These are phyloP conservation scores for Trichogramma dendrolimi DNA, from an alignment of 2,888 invertebrate genomes.

Conservation along the genomic window DNA sequence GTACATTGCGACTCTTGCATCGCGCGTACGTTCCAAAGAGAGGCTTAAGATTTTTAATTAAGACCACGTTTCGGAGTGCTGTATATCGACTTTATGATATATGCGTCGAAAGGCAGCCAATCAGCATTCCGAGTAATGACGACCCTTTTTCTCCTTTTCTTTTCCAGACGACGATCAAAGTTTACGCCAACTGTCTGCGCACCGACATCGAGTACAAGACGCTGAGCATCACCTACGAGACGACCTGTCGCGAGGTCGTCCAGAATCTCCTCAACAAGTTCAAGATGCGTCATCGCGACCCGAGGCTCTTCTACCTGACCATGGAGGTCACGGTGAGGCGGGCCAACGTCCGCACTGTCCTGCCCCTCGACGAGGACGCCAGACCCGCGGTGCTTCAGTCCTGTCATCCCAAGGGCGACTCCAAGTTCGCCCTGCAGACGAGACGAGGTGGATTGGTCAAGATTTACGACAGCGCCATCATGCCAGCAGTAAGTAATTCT, in stretches of 20 bases:
- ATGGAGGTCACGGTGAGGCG: slow-evolving; percentile 90
- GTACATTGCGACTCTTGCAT: too few relatives aligned
- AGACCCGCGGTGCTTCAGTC: slow-evolving; percentile 87
- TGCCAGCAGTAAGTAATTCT: slow-evolving; percentile 65
- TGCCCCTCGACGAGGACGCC: slow-evolving; percentile 82
- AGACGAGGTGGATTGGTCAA: slow-evolving; percentile 87
- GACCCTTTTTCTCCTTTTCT: too few relatives aligned
- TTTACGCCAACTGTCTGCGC: slow-evolving; percentile 82
- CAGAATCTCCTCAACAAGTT: slow-evolving; percentile 80
- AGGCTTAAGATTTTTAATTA: too few relatives aligned
- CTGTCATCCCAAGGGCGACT: slow-evolving; percentile 91
- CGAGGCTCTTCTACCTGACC: slow-evolving; percentile 85
- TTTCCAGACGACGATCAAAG: slow-evolving; percentile 83
- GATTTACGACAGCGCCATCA: slow-evolving; percentile 86
- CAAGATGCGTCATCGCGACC: slow-evolving; percentile 87
- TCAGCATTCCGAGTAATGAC: too few relatives aligned
- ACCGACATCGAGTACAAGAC: slow-evolving; percentile 96
- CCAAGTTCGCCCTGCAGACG: slow-evolving; percentile 86
- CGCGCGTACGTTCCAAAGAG: too few relatives aligned
- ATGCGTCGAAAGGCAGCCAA: too few relatives aligned
- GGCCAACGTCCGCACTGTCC: slow-evolving; percentile 75
- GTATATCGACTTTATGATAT: too few relatives aligned
- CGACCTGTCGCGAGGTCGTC: slow-evolving; percentile 83
- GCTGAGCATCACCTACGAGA: slow-evolving; percentile 81
- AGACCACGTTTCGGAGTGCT: too few relatives aligned